These are phyloP conservation scores for Tetragnatha montana DNA, from an alignment of 2,888 invertebrate genomes.

Conservation along the genomic window DNA sequence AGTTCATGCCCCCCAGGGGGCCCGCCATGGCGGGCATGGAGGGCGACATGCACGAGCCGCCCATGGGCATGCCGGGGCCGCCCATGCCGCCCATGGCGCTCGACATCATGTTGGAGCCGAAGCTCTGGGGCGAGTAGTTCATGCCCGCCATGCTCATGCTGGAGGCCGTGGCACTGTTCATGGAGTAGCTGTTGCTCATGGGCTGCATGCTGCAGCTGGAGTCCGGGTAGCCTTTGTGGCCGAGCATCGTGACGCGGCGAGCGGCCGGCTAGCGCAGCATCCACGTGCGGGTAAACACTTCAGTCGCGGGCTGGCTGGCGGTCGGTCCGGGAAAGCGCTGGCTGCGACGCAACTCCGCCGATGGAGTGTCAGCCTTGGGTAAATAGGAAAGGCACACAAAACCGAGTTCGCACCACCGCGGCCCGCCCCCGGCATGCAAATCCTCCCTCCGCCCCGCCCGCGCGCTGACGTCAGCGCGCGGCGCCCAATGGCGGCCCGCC, in stretches of 20 bases:
- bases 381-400: constrained; percentile 71
- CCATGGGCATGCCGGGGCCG: constrained; percentile 70
- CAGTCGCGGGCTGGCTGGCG: no score
- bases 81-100: constrained; percentile 64
- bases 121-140: constrained; percentile 70
- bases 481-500: constrained; percentile 55
- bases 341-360: constrained; percentile 61
- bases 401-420: constrained; percentile 62
- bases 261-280: not conserved
- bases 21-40: constrained; percentile 68
- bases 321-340: not conserved
- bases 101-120: constrained; percentile 69
- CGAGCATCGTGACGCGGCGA: constrained; percentile 49
- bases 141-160: constrained; percentile 68
- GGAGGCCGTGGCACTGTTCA: constrained; percentile 70
- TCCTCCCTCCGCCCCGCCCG: constrained; percentile 46
- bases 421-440: constrained; percentile 67
- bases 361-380: constrained; percentile 70
- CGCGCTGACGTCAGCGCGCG: constrained; percentile 45
- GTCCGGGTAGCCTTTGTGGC: constrained; percentile 70
- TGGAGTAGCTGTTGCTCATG: constrained; percentile 70
- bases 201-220: constrained; percentile 70
- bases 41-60: constrained; percentile 68
- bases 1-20: constrained; percentile 69
- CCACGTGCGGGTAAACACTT: constrained; percentile 39